Conservation (phyloP, 2,797 vertebrate genomes). For the Malacoraja senta region DNA sequence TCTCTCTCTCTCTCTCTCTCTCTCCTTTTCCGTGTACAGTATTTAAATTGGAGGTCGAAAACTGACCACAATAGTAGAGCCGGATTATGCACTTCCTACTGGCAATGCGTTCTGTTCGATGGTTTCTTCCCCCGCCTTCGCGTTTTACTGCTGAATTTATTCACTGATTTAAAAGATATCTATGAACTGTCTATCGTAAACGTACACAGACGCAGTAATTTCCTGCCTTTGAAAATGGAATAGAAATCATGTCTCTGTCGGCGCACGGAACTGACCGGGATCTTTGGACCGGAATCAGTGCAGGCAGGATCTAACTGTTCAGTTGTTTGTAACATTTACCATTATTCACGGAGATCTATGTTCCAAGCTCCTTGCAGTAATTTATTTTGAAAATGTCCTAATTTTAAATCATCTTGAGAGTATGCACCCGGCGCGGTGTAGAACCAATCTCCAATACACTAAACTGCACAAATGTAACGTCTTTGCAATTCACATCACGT, state of each 20-base stretch:
- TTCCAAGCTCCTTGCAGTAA: neutral
- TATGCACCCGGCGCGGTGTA: neutral
- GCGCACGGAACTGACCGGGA: neutral
- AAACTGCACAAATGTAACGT: neutral
- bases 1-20: neutral
- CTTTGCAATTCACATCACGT: neutral
- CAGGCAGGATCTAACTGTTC: neutral
- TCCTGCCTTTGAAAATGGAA: neutral
- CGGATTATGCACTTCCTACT: neutral
- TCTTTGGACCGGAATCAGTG: neutral
- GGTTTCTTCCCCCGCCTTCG: neutral
- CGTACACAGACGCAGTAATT: neutral
- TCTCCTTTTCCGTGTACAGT: neutral
- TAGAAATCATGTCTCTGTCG: neutral
- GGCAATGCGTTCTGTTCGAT: neutral
- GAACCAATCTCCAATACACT: neutral
- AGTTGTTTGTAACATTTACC: neutral
- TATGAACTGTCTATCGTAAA: neutral
- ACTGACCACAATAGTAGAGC: neutral
- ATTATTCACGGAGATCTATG: neutral
- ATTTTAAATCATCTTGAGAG: neutral
- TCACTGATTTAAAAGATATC: neutral
- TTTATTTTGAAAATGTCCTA: neutral
- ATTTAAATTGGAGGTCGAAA: neutral
- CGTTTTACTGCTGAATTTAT: neutral